These are phyloP conservation scores for Anodontia alba DNA, from an alignment of 2,888 invertebrate genomes.

Conservation along the genomic window DNA sequence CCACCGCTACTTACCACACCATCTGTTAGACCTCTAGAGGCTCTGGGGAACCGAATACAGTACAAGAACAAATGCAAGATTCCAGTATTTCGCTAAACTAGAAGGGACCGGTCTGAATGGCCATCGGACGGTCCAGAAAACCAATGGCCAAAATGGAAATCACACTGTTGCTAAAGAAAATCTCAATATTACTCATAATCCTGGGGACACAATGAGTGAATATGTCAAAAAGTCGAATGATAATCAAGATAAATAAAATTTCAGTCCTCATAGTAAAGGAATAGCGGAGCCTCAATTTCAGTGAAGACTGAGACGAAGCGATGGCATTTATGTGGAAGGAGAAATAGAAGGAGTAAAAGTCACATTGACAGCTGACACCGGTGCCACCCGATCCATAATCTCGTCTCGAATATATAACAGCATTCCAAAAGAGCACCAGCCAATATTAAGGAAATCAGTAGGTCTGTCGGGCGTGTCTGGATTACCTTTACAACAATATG, in stretches of 20 bases:
- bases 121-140: conserved; percentile 3
- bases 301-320: background rate
- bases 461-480: background rate
- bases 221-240: too few species aligned
- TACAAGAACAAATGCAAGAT: background rate
- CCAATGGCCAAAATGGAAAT: background rate
- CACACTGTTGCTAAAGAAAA: background rate
- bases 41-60: background rate
- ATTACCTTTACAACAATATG: conserved; percentile 20
- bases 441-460: background rate
- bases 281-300: background rate
- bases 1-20: background rate
- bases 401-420: conserved; percentile 24
- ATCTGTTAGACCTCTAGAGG: background rate
- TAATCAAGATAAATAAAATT: too few species aligned
- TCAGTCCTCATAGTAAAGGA: too few species aligned
- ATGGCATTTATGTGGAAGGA: conserved; percentile 31
- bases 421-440: conserved; percentile 10
- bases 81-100: conserved; percentile 1
- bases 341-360: conserved; percentile 18
- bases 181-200: too few species aligned
- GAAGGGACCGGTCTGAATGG: background rate
- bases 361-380: conserved; percentile 32
- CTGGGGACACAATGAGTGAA: too few species aligned
- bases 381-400: conserved; percentile 25